These are phyloP conservation scores for Sylvilagus bachmani DNA, from an alignment of 2,113 vertebrate species.

Conservation along the genomic window DNA sequence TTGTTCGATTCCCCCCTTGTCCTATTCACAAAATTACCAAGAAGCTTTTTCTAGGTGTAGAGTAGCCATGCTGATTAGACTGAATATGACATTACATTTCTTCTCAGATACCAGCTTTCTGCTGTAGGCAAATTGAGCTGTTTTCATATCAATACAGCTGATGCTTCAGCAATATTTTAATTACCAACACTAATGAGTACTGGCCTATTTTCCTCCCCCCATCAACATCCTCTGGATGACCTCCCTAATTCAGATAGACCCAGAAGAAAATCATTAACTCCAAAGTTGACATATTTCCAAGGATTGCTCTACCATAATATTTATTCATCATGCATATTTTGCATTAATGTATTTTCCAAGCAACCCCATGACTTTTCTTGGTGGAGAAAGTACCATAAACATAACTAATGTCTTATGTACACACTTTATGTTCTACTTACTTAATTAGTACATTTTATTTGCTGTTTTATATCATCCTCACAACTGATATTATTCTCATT, in stretches of 20 bases:
- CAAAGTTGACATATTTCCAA: background rate
- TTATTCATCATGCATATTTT: background rate
- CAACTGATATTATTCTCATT: background rate
- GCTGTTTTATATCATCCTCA: background rate
- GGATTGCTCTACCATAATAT: background rate
- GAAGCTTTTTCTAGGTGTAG: background rate
- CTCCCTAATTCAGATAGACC: conserved; percentile 11
- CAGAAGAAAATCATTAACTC: background rate
- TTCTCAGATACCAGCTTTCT: conserved; percentile 15
- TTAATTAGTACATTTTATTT: background rate
- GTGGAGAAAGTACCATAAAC: background rate
- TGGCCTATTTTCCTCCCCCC: background rate
- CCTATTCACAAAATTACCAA: background rate
- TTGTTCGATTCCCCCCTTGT: conserved; percentile 35
- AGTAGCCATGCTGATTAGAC: background rate
- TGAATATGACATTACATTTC: background rate
- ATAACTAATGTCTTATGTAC: background rate
- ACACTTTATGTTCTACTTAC: background rate
- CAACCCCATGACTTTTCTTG: background rate
- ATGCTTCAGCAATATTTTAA: conserved; percentile 71
- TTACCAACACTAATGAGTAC: conserved; percentile 12
- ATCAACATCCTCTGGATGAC: conserved; percentile 6
- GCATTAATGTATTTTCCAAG: background rate
- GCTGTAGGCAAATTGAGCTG: conserved; percentile 2
- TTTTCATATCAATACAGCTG: conserved; percentile 65